Evolutionary conservation across 2,888 invertebrate species (phyloP).

Genomic region (Mythimna impura): DNA sequence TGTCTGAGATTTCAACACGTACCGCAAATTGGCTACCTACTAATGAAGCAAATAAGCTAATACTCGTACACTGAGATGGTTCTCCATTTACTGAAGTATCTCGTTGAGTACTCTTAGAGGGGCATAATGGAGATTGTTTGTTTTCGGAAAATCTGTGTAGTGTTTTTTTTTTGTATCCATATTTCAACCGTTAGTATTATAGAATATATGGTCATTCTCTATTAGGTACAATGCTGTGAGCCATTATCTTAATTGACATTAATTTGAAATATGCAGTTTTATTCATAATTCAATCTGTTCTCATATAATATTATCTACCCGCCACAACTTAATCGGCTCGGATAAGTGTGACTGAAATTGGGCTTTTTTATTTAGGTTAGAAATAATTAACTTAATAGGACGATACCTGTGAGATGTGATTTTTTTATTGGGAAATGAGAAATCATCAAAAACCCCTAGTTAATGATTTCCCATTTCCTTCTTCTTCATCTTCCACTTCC

Average conservation of each 20-base stretch:
- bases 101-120: constrained; percentile 9
- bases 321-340: background rate
- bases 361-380: no score
- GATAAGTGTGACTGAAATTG: background rate
- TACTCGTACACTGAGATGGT: constrained; percentile 23
- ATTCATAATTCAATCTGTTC: background rate
- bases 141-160: constrained; percentile 7
- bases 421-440: no score
- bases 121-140: constrained; percentile 28
- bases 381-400: no score
- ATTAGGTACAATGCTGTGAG: no score
- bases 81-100: constrained; percentile 35
- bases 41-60: constrained; percentile 47
- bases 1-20: constrained; percentile 54
- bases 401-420: no score
- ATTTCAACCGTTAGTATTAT: background rate
- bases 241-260: background rate
- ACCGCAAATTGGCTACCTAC: constrained; percentile 27
- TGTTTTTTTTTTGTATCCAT: background rate
- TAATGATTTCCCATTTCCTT: no score
- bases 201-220: background rate
- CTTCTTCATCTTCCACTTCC: no score
- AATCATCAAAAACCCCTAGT: no score
- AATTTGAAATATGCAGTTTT: background rate
- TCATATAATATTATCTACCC: background rate